A percentile compares a stretch with the other conserved stretches of the same genome.
phyloP scores from a whole-genome alignment of 2,888 invertebrate genomes.

The Orchesella flavescens region DNA sequence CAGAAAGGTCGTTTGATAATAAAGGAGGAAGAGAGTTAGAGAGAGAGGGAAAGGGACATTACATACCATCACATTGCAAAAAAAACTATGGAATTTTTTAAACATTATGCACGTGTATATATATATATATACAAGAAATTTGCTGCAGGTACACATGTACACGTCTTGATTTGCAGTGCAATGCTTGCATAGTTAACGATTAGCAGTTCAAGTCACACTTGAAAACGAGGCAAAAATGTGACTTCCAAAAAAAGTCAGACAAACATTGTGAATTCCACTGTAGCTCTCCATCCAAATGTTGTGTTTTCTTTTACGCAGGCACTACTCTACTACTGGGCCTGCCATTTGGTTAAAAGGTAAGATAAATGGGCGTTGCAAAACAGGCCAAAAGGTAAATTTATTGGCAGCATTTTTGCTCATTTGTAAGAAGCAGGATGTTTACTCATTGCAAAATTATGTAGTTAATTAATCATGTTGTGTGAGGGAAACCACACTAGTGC shows the following conservation, averaged over 20 bases:
- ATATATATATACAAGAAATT: too few relatives aligned
- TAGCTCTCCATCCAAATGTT: background rate
- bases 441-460: constrained; percentile 67
- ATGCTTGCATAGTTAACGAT: too few relatives aligned
- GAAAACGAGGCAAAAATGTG: constrained; percentile 40
- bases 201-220: constrained; percentile 43
- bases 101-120: too few relatives aligned
- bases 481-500: constrained; percentile 6
- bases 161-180: too few relatives aligned
- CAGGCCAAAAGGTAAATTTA: constrained; percentile 62
- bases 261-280: constrained; percentile 51
- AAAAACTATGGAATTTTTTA: background rate
- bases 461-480: constrained; percentile 56
- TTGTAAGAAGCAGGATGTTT: constrained; percentile 64
- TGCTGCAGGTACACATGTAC: too few relatives aligned
- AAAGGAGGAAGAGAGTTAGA: background rate
- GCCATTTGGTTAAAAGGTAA: constrained; percentile 57
- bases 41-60: background rate
- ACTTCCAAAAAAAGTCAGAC: constrained; percentile 54
- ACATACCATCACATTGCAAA: background rate
- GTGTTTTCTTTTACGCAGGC: constrained; percentile 6
- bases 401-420: constrained; percentile 64
- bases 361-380: constrained; percentile 58
- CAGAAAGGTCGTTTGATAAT: constrained; percentile 10
- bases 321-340: constrained; percentile 24